phyloP scores from a whole-genome alignment of 2,888 invertebrate species.

The Eupelmus urozonus region DNA sequence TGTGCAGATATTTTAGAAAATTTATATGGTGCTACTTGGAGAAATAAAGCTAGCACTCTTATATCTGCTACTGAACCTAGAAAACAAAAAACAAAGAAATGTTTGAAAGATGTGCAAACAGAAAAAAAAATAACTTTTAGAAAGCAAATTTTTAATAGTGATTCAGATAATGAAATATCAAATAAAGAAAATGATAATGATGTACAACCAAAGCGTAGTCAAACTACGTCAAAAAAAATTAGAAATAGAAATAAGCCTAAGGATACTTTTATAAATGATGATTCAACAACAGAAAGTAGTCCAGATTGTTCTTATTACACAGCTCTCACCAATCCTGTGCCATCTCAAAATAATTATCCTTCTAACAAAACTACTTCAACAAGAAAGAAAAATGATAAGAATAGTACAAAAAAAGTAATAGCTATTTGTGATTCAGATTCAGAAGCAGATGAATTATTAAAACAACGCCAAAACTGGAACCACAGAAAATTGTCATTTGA shows the following conservation, averaged over 20 bases:
- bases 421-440: slow-evolving; percentile 71
- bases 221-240: slow-evolving; percentile 55
- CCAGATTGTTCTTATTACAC: slow-evolving; percentile 72
- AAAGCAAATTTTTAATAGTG: slow-evolving; percentile 20
- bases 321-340: slow-evolving; percentile 68
- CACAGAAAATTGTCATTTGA: slow-evolving; percentile 64
- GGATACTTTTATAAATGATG: slow-evolving; percentile 69
- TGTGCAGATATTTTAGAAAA: slow-evolving; percentile 77
- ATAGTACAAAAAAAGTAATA: slow-evolving; percentile 61
- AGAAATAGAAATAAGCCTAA: slow-evolving; percentile 28
- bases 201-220: slow-evolving; percentile 2
- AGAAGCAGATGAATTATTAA: slow-evolving; percentile 60
- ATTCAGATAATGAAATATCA: slow-evolving; percentile 40
- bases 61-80: slow-evolving; percentile 67
- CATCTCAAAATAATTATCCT: slow-evolving; percentile 36
- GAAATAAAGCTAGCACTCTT: slow-evolving; percentile 73
- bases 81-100: slow-evolving; percentile 59
- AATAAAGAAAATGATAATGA: slow-evolving; percentile 50
- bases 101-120: slow-evolving; percentile 68
- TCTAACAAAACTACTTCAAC: slow-evolving; percentile 23
- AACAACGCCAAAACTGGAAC: slow-evolving; percentile 44
- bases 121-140: slow-evolving; percentile 65
- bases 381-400: slow-evolving; percentile 23
- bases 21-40: slow-evolving; percentile 81
- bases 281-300: slow-evolving; percentile 66